Percentiles rank a stretch among this genome's conserved stretches.
Conservation (phyloP, 1,140 invertebrate species). For the Cydia strobilella region DNA sequence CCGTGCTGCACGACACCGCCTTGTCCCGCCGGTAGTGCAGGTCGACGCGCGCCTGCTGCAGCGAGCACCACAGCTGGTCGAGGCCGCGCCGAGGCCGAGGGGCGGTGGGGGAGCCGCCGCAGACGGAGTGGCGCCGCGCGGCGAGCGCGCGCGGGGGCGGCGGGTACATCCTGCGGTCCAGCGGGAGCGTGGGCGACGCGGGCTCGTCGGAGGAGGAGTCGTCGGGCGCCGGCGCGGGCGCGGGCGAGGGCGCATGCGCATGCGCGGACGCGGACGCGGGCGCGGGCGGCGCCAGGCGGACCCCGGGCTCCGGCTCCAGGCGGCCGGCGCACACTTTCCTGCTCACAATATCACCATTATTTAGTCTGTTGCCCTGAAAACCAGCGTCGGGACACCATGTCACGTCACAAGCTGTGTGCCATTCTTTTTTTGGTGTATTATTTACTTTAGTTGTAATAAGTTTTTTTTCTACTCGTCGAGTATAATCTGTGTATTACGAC, state of each 20-base stretch:
- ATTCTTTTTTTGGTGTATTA: too few relatives aligned
- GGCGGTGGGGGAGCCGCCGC: conserved; percentile 88
- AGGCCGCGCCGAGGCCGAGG: conserved; percentile 83
- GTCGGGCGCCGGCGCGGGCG: conserved; percentile 19
- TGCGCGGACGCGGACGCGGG: neutral
- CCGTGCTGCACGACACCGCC: conserved; percentile 85
- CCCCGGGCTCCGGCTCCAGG: conserved; percentile 39
- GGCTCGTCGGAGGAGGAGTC: neutral
- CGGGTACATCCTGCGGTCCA: conserved; percentile 81
- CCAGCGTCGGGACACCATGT: too few relatives aligned
- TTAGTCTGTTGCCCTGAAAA: too few relatives aligned
- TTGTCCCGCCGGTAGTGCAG: conserved; percentile 68
- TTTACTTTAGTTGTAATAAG: too few relatives aligned
- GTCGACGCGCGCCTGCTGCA: conserved; percentile 70
- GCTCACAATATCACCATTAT: neutral
- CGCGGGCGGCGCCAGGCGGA: conserved; percentile 60
- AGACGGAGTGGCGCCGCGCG: conserved; percentile 92
- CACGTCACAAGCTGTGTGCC: too few relatives aligned
- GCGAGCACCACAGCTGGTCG: conserved; percentile 81
- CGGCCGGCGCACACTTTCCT: neutral
- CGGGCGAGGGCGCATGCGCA: too few relatives aligned
- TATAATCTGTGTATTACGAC: too few relatives aligned
- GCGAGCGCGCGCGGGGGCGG: conserved; percentile 86
- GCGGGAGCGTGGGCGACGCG: neutral
- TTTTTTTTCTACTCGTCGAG: too few relatives aligned